Evolutionary conservation across 1,140 invertebrate genomes (phyloP).

Genomic region (Ceratina calcarata): DNA sequence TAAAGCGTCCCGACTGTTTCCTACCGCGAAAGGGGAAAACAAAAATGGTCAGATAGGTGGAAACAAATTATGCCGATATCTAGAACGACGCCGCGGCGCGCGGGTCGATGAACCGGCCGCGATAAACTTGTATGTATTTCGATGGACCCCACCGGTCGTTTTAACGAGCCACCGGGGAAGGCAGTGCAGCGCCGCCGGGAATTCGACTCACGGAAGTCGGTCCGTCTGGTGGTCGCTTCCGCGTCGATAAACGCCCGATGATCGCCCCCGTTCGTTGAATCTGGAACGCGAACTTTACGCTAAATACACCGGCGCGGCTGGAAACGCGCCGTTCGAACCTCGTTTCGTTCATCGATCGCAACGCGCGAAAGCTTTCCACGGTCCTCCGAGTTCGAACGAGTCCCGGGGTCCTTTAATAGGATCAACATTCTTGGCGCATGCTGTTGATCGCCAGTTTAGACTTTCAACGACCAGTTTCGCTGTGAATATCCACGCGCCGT

Average conservation of each 20-base stretch:
- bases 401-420: neutral
- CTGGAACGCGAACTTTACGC: neutral
- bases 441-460: slow-evolving; percentile 1
- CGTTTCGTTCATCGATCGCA: neutral
- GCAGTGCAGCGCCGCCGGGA: neutral
- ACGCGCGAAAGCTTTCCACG: too few relatives aligned
- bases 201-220: slow-evolving; percentile 9
- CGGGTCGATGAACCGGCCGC: neutral
- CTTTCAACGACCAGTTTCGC: neutral
- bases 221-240: neutral
- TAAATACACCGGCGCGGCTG: neutral
- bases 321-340: neutral
- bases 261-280: neutral
- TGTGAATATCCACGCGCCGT: neutral
- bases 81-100: neutral
- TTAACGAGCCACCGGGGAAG: slow-evolving; percentile 8
- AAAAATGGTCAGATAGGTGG: neutral
- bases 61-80: slow-evolving; percentile 9
- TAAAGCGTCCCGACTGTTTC: too few relatives aligned
- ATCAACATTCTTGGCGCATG: slow-evolving; percentile 12
- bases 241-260: slow-evolving; percentile 21
- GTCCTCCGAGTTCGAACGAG: neutral
- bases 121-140: slow-evolving; percentile 5
- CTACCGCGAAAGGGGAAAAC: neutral
- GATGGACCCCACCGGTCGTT: slow-evolving; percentile 1